phyloP scores from a whole-genome alignment of 1,140 invertebrate genomes.

The Caenorhabditis remanei region DNA sequence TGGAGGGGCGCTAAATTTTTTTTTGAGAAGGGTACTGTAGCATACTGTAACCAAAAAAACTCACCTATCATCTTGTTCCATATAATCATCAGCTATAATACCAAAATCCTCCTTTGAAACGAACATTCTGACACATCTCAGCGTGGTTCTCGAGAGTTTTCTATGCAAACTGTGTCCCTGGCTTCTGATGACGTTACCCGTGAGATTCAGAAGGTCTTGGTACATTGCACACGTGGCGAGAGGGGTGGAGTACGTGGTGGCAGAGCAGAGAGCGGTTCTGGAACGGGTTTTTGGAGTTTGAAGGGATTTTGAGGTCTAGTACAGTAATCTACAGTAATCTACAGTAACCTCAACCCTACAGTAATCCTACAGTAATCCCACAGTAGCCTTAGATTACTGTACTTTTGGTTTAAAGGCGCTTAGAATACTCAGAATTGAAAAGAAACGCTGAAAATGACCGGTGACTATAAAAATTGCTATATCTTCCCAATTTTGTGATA shows the following conservation, averaged over 20 bases:
- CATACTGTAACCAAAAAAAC: background rate
- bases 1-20: background rate
- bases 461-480: too few relatives aligned
- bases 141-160: conserved; percentile 5
- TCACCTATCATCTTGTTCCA: background rate
- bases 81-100: background rate
- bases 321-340: too few relatives aligned
- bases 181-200: background rate
- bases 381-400: too few relatives aligned
- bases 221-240: conserved; percentile 32
- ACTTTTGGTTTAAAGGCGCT: too few relatives aligned
- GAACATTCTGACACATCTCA: conserved; percentile 46
- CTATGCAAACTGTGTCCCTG: conserved; percentile 22
- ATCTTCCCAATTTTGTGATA: too few relatives aligned
- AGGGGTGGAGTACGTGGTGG: background rate
- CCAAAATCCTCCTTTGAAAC: conserved; percentile 18
- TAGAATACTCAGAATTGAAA: too few relatives aligned
- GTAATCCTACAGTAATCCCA: too few relatives aligned
- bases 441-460: too few relatives aligned
- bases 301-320: too few relatives aligned
- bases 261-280: background rate
- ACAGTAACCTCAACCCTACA: too few relatives aligned
- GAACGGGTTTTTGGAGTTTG: too few relatives aligned
- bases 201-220: background rate
- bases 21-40: background rate